Evolutionary conservation across 2,113 vertebrate species (phyloP).

Genomic region (Scophthalmus maximus): DNA sequence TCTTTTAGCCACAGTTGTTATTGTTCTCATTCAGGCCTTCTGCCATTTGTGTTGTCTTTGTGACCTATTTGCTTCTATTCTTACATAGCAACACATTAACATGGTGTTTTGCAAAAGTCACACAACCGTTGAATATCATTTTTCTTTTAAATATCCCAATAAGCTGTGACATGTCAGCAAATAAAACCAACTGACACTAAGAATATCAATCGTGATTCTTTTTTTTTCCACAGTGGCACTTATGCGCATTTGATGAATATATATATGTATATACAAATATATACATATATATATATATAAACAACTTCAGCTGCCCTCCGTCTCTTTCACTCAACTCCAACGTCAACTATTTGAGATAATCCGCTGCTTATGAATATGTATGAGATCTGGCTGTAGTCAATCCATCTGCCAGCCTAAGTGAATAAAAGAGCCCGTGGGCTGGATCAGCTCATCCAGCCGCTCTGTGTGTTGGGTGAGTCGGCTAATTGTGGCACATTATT

Average conservation of each 20-base stretch:
- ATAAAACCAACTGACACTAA: neutral
- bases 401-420: conserved; percentile 33
- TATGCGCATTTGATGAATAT: no score
- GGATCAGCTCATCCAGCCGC: conserved; percentile 13
- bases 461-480: conserved; percentile 10
- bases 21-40: no score
- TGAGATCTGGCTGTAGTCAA: conserved; percentile 1
- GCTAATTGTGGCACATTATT: conserved; percentile 30
- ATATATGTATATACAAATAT: no score
- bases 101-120: neutral
- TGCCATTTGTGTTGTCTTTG: neutral
- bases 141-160: no score
- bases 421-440: conserved; percentile 11
- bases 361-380: conserved; percentile 24
- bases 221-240: no score
- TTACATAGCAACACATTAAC: neutral
- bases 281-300: neutral
- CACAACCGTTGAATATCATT: no score
- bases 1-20: no score
- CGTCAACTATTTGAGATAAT: conserved; percentile 35
- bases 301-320: neutral
- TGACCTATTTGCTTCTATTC: neutral
- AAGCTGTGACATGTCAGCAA: neutral
- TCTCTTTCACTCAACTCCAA: conserved; percentile 1
- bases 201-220: neutral